A percentile compares a stretch with the other conserved stretches of the same genome.
These are phyloP conservation scores for Exephanes ischioxanthus DNA, from an alignment of 2,888 invertebrate species.

Conservation along the genomic window DNA sequence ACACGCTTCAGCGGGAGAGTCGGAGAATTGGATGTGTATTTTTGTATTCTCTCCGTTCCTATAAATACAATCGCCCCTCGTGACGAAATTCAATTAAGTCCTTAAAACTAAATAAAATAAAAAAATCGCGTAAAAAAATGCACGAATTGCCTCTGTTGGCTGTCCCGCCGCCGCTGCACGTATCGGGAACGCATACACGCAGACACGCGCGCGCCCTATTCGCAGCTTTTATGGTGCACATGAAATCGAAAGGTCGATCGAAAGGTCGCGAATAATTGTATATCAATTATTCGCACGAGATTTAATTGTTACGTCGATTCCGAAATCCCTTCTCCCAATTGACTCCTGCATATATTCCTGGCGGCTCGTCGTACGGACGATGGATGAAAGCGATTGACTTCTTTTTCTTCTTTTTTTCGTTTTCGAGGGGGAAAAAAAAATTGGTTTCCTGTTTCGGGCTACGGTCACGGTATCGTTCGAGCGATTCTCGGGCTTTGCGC, in stretches of 20 bases:
- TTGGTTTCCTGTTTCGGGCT: neutral
- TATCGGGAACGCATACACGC: constrained; percentile 18
- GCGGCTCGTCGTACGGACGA: neutral
- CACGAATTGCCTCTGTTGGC: constrained; percentile 36
- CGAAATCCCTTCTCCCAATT: constrained; percentile 27
- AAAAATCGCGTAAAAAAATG: constrained; percentile 41
- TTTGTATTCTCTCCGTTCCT: constrained; percentile 14
- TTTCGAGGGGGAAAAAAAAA: neutral
- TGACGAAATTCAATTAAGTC: constrained; percentile 53
- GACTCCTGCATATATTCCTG: constrained; percentile 15
- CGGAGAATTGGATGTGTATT: constrained; percentile 10
- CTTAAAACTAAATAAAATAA: constrained; percentile 22
- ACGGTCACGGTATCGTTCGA: constrained; percentile 22
- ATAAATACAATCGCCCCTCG: constrained; percentile 45
- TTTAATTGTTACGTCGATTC: constrained; percentile 54
- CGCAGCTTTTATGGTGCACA: constrained; percentile 14
- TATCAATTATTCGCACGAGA: constrained; percentile 59
- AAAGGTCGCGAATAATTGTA: constrained; percentile 56
- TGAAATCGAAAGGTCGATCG: constrained; percentile 41
- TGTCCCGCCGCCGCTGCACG: constrained; percentile 20
- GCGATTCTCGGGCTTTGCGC: constrained; percentile 24
- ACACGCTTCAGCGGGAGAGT: neutral
- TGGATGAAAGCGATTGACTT: neutral
- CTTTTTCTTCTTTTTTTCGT: neutral
- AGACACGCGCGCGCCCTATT: neutral